A percentile compares a stretch with the other conserved stretches of the same genome.
Evolutionary conservation across 2,888 invertebrate genomes (phyloP).

Genomic region (Ophion costatus): DNA sequence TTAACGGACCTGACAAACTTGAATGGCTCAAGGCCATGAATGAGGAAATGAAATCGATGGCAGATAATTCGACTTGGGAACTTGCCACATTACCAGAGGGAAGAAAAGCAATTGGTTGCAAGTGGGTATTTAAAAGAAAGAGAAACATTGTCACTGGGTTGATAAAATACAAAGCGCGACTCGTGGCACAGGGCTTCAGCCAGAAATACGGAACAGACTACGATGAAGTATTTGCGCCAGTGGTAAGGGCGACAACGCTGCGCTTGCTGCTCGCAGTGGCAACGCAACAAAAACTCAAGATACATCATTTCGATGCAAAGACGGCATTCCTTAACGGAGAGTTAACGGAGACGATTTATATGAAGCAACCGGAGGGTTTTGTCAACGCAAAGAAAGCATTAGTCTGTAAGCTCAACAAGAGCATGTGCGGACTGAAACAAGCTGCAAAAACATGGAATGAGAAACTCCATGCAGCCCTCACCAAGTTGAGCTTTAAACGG

Average conservation of each 20-base stretch:
- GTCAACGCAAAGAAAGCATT: slow-evolving; percentile 26
- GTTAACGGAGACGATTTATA: slow-evolving; percentile 66
- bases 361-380: slow-evolving; percentile 67
- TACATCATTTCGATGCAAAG: slow-evolving; percentile 68
- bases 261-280: slow-evolving; percentile 67
- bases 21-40: slow-evolving; percentile 30
- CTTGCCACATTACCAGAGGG: slow-evolving; percentile 52
- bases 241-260: slow-evolving; percentile 69
- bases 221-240: slow-evolving; percentile 72
- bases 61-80: slow-evolving; percentile 39
- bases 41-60: slow-evolving; percentile 29
- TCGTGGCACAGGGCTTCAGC: slow-evolving; percentile 72
- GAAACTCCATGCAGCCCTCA: slow-evolving; percentile 61
- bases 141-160: slow-evolving; percentile 53
- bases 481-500: slow-evolving; percentile 62
- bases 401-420: slow-evolving; percentile 67
- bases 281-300: slow-evolving; percentile 51
- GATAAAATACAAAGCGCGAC: slow-evolving; percentile 69
- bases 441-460: slow-evolving; percentile 72
- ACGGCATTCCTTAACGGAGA: slow-evolving; percentile 71
- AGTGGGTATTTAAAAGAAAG: slow-evolving; percentile 72
- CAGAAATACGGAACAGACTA: slow-evolving; percentile 71
- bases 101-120: slow-evolving; percentile 66
- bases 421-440: slow-evolving; percentile 75
- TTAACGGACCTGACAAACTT: not conserved